Evolutionary conservation across 2,888 invertebrate genomes (phyloP), one percentile per base, ranked within the genome.

Genomic region (Megamerina dolium): DNA sequence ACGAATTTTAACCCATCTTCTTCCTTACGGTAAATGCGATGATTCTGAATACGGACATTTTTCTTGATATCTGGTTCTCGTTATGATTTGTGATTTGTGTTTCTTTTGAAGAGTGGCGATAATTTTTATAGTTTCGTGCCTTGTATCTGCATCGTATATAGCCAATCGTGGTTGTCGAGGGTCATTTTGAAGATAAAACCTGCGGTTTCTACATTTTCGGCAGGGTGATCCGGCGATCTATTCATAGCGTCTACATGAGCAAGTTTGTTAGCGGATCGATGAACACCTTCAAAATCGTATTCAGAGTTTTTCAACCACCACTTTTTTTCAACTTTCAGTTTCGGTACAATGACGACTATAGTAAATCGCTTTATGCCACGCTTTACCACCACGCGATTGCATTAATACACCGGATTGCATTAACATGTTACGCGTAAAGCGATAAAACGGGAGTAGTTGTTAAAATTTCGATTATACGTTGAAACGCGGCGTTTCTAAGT

Each of bases 111-210:
- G 33, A 18, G 14, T 27, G 14, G 16, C 37, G 12, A 38, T 33
- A 10, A 41, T 40, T 18, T 47, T 4, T 10, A n/a, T 12, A 49
- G 19, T 10, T 30, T 10, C 8, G 26, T 23, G 29, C 50, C 46
- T 37, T 49, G 46, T 8, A 41, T 26, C 31, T 46, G 49, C 32
- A 49, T 40, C 3, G 49, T 45, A 8, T 44, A 6, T 2, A 49
- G 26, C 51, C 51, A 51, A 29, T 48, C 45, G 13, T 38, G 18
- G 5, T 14, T 14, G 20, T 37, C 21, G 2, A 36, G 41, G 8
- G 10, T 33, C 21, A 44, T 35, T 6, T 38, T 34, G 8, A 48
- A 10, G n/a, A 44, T 23, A 14, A 27, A 27, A 3, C 33, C 41
- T 8, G 34, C 29, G 13, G 37, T 26, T 20, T 43, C 49, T 16